phyloP scores from a whole-genome alignment of 2,113 vertebrate genomes.

The Psilopsiagon aymara region DNA sequence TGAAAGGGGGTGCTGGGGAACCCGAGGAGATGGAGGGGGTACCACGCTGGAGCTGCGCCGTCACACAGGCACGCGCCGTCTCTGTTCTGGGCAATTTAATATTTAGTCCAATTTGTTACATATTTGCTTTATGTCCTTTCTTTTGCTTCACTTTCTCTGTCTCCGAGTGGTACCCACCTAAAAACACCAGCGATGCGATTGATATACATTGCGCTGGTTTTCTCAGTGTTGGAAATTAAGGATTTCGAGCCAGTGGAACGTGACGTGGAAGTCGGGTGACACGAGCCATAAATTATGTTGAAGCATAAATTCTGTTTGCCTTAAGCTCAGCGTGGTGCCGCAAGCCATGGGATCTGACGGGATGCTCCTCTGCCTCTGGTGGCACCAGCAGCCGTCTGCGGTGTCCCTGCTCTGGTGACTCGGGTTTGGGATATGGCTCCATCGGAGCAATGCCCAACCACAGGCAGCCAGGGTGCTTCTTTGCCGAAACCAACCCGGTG shows the following conservation, averaged over 20 bases:
- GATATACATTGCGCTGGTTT: rapidly evolving
- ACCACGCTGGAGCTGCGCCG: rapidly evolving
- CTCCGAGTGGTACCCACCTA: not conserved
- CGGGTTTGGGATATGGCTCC: not conserved
- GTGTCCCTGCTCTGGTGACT: not conserved
- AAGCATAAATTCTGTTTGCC: not conserved
- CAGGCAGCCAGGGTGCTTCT: not conserved
- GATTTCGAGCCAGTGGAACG: not conserved
- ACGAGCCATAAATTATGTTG: rapidly evolving
- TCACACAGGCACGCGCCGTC: rapidly evolving
- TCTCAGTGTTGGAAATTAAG: not conserved
- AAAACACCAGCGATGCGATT: not conserved
- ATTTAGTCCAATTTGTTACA: rapidly evolving
- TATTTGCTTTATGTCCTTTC: not conserved
- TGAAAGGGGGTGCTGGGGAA: not conserved
- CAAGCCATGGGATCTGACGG: rapidly evolving
- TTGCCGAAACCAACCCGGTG: conserved; percentile 4
- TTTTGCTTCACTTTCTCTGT: not conserved
- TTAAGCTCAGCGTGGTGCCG: rapidly evolving
- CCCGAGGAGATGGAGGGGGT: not conserved
- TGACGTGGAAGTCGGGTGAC: rapidly evolving
- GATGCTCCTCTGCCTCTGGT: not conserved
- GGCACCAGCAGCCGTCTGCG: not conserved
- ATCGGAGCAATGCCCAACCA: rapidly evolving
- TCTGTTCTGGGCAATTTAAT: not conserved